Evolutionary conservation across 2,113 vertebrate genomes (phyloP).

Genomic region (Tapirus terrestris): DNA sequence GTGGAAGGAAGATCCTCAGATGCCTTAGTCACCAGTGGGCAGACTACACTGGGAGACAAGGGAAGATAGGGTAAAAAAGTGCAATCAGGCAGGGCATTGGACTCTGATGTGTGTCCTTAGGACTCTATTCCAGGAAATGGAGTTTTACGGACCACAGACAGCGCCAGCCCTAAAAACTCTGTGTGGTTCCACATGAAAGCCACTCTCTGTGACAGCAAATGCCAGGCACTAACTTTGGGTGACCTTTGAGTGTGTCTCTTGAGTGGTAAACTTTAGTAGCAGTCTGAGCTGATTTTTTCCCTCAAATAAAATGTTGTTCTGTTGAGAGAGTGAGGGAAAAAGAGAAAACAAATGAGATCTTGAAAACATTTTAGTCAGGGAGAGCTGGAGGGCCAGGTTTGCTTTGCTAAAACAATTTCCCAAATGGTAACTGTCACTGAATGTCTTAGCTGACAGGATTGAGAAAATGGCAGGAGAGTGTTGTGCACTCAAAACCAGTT

Average conservation of each 20-base stretch:
- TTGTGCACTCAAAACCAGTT: not conserved
- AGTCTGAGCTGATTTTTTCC: not conserved
- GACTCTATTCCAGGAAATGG: not conserved
- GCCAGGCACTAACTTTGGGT: constrained; percentile 33
- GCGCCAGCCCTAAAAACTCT: not conserved
- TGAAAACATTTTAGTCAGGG: not conserved
- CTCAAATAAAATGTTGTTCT: not conserved
- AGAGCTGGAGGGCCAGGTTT: not conserved
- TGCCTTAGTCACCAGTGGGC: not conserved
- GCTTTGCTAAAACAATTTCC: constrained; percentile 34
- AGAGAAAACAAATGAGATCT: not conserved
- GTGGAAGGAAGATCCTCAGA: not conserved
- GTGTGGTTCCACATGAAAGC: constrained; percentile 56
- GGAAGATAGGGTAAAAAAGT: not conserved
- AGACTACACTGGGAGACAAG: not conserved
- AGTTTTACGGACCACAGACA: not conserved
- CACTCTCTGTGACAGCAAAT: constrained; percentile 39
- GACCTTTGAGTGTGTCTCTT: constrained; percentile 38
- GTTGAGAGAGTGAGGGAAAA: not conserved
- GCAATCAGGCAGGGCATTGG: not conserved
- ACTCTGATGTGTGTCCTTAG: not conserved
- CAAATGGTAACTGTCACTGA: constrained; percentile 11
- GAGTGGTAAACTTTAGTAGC: constrained; percentile 45
- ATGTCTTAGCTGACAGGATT: not conserved
- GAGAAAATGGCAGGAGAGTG: not conserved